phyloP scores from a whole-genome alignment of 2,797 vertebrate genomes.

The Harpagifer antarcticus region DNA sequence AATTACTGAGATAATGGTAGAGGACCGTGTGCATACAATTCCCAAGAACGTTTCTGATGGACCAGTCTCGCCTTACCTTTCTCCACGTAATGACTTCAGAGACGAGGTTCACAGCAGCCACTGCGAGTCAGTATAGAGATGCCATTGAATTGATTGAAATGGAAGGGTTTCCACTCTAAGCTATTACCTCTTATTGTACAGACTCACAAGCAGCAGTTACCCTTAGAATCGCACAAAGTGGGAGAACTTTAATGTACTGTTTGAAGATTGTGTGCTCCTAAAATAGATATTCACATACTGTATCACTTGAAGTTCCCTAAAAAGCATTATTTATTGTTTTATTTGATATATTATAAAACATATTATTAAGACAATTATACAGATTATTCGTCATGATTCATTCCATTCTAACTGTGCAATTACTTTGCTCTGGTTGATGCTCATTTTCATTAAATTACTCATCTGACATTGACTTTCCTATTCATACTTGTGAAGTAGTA shows the following conservation, averaged over 20 bases:
- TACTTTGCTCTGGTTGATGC: neutral
- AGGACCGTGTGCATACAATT: neutral
- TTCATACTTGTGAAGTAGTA: neutral
- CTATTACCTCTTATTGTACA: conserved; percentile 1
- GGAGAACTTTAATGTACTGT: neutral
- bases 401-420: neutral
- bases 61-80: neutral
- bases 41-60: neutral
- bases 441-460: neutral
- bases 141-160: neutral
- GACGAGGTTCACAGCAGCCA: neutral
- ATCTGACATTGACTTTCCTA: neutral
- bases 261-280: neutral
- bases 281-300: neutral
- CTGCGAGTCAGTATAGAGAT: conserved; percentile 15
- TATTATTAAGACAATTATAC: no score
- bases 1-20: neutral
- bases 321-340: neutral
- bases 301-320: neutral
- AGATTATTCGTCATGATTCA: neutral
- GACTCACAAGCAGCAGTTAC: no score
- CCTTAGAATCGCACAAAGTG: neutral
- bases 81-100: conserved; percentile 14
- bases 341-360: neutral
- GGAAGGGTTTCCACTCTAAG: neutral